phyloP scores from a whole-genome alignment of 92 coral and sea anemone genomes.

The Chrysogorgia sp. region DNA sequence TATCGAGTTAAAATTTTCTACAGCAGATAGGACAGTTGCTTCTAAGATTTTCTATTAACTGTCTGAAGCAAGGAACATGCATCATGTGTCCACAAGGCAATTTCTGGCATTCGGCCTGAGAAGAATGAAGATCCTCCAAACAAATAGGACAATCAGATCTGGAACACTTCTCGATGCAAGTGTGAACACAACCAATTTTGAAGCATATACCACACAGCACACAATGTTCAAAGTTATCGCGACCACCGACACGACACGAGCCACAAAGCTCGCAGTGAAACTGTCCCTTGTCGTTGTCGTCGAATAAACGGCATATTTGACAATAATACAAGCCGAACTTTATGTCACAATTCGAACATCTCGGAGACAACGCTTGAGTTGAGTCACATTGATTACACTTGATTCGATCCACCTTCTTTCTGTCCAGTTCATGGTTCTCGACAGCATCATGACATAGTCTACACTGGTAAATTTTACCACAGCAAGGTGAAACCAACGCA shows the following conservation, averaged over 20 bases:
- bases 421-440: constrained; percentile 77
- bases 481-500: constrained; percentile 83
- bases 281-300: constrained; percentile 91
- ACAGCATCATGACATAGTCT: constrained; percentile 80
- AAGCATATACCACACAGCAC: constrained; percentile 83
- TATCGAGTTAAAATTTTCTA: background rate
- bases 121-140: constrained; percentile 80
- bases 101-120: constrained; percentile 84
- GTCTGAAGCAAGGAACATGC: constrained; percentile 75
- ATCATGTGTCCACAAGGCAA: constrained; percentile 87
- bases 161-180: constrained; percentile 81
- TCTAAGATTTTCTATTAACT: background rate
- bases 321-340: constrained; percentile 91
- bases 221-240: constrained; percentile 85
- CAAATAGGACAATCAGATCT: constrained; percentile 93
- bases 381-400: constrained; percentile 81
- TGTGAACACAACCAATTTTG: constrained; percentile 65
- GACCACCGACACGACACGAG: constrained; percentile 86
- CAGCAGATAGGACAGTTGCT: constrained; percentile 10
- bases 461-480: constrained; percentile 80
- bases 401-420: constrained; percentile 72
- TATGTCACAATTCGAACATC: constrained; percentile 71
- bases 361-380: constrained; percentile 67
- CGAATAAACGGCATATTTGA: constrained; percentile 80
- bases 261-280: constrained; percentile 94